A percentile compares a stretch with the other conserved stretches of the same genome.
Evolutionary conservation across 2,113 vertebrate genomes (phyloP).

Genomic region (Anthoscopus minutus): DNA sequence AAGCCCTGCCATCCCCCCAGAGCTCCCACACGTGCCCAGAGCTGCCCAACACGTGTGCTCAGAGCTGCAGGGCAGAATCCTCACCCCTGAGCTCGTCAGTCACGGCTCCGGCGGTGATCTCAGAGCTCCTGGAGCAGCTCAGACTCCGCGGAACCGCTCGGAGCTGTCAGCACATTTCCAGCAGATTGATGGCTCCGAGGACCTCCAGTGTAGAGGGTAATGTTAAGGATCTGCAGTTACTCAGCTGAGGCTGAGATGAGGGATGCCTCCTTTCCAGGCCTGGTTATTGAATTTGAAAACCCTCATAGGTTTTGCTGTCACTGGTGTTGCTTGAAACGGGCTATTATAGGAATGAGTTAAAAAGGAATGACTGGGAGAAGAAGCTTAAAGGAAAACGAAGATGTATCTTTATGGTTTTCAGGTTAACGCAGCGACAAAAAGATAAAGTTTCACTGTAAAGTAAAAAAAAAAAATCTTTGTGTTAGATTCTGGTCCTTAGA

Average conservation of each 20-base stretch:
- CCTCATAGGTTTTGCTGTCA: constrained; percentile 64
- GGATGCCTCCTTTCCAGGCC: constrained; percentile 41
- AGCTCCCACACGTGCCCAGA: rapidly evolving
- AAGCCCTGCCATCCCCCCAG: rapidly evolving
- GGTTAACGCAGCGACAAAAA: background rate
- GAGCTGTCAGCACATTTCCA: constrained; percentile 21
- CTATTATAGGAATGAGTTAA: constrained; percentile 38
- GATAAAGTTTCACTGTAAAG: background rate
- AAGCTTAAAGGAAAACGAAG: constrained; percentile 40
- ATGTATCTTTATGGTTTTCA: constrained; percentile 44
- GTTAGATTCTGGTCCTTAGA: background rate
- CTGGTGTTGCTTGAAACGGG: background rate
- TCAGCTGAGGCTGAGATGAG: constrained; percentile 48
- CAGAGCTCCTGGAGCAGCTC: background rate
- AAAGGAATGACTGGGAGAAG: background rate
- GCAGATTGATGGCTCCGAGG: constrained; percentile 42
- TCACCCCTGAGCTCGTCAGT: background rate
- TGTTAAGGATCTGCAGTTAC: constrained; percentile 44
- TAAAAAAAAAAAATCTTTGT: background rate
- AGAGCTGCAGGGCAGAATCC: background rate
- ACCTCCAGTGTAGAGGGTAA: constrained; percentile 26
- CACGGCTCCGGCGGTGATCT: background rate
- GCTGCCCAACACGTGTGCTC: background rate
- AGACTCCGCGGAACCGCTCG: constrained; percentile 12
- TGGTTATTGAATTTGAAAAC: constrained; percentile 70